Conservation (phyloP, 2,113 vertebrate species). For the Indicator maculatus region DNA sequence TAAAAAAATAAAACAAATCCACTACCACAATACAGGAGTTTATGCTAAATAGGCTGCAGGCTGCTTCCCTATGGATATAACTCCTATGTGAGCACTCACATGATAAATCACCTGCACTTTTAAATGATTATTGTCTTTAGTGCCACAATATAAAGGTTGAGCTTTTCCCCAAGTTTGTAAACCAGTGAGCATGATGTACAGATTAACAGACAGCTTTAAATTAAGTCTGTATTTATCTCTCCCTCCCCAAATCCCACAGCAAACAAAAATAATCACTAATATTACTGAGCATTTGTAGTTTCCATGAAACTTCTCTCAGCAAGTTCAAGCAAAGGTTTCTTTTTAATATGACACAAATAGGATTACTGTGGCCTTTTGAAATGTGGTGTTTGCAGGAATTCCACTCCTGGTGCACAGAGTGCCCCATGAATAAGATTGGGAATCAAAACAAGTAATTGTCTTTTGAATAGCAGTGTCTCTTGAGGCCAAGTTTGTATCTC, state of each 20-base stretch:
- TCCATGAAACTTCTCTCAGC: background rate
- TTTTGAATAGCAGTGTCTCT: slow-evolving; percentile 27
- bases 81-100: slow-evolving; percentile 58
- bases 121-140: slow-evolving; percentile 58
- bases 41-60: slow-evolving; percentile 59
- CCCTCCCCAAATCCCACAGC: background rate
- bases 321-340: background rate
- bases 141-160: slow-evolving; percentile 47
- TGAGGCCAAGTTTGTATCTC: background rate
- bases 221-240: slow-evolving; percentile 17
- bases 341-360: background rate
- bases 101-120: slow-evolving; percentile 42
- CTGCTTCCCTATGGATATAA: slow-evolving; percentile 41
- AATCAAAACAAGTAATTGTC: background rate
- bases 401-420: background rate
- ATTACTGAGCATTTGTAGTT: slow-evolving; percentile 33
- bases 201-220: slow-evolving; percentile 46
- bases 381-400: background rate
- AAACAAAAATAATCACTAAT: slow-evolving; percentile 18
- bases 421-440: background rate
- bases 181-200: slow-evolving; percentile 47
- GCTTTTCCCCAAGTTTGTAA: slow-evolving; percentile 32
- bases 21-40: slow-evolving; percentile 53
- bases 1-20: slow-evolving; percentile 27
- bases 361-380: background rate